Evolutionary conservation across 2,888 invertebrate genomes (phyloP), one percentile per base, ranked within the genome.

Genomic region (Brenthis daphne): DNA sequence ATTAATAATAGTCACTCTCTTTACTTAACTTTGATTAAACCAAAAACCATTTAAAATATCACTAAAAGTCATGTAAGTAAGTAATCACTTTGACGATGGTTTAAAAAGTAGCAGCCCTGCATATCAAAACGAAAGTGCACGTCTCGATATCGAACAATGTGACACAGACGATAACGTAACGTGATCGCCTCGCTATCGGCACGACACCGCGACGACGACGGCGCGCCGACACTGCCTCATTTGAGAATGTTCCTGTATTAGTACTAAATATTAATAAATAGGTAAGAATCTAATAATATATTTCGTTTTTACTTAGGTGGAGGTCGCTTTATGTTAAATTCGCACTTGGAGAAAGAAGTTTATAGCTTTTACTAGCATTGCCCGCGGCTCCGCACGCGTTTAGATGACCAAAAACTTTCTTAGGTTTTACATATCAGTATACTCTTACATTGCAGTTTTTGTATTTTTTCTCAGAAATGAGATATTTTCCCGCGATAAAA

Each of bases 61-160:
- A 47, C 37, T 43, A 24, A 47, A 12, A 20, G 11, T 11, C 48
- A 13, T 16, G 12, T 8, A 37, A 33, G 48, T 11, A 20, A 29
- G 37, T 11, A 13, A 3, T 61, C 6, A 13, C n/a, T 48, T 29
- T 50, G n/a, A 60, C 11, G 14, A 12, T 3, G 29, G 48, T 29
- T n/a, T 5, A 54, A 43, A 24, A 53, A 53, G 65, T 57, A 66
- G 56, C 75, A 72, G 20, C 76, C 77, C 77, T 77, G 65, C 48
- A 37, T 84, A 85, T 87, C 85, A 74, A 78, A 63, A 79, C 77
- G 85, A 87, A 86, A 89, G 87, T 87, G 84, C 86, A 85, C 79
- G 83, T 80, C 85, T 78, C 80, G 86, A 85, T 89, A 89, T 83
- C 84, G 77, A 84, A 87, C 88, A 87, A 87, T 87, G 89, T 79